Evolutionary conservation across 2,113 vertebrate species (phyloP).

Genomic region (Pampusana beccarii): DNA sequence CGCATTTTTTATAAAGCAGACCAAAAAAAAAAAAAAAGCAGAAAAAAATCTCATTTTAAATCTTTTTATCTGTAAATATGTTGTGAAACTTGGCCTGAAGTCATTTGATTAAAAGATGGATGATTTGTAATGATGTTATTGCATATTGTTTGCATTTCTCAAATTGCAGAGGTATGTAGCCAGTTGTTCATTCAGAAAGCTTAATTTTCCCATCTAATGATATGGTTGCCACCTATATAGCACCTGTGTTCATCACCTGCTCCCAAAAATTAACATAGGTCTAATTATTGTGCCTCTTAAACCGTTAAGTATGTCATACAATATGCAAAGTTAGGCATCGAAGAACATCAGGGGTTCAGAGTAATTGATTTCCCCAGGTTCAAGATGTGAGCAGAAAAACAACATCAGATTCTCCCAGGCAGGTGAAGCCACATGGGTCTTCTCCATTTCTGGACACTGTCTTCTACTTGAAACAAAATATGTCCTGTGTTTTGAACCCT

Average conservation of each 20-base stretch:
- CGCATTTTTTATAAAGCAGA: not conserved
- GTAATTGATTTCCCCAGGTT: not conserved
- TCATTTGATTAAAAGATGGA: not conserved
- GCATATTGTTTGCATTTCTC: not conserved
- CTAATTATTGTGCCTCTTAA: not conserved
- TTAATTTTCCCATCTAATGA: not conserved
- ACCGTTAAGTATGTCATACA: not conserved
- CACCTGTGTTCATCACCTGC: rapidly evolving
- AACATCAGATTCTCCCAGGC: not conserved
- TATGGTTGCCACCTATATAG: not conserved
- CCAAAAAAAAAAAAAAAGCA: not conserved
- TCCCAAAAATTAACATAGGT: not conserved
- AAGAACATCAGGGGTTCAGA: not conserved
- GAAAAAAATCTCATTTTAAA: not conserved
- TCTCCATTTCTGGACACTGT: not conserved
- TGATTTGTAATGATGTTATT: not conserved
- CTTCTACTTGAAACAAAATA: not conserved
- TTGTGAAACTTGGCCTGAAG: not conserved
- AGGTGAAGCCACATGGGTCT: rapidly evolving
- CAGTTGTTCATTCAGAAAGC: not conserved
- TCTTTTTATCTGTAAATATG: not conserved
- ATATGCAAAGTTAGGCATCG: not conserved
- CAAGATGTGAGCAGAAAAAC: not conserved
- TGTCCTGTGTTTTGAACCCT: not conserved
- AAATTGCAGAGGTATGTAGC: not conserved